Base-by-base conservation (phyloP, 1,140 invertebrate genomes). In the Diorhabda elongata region DNA sequence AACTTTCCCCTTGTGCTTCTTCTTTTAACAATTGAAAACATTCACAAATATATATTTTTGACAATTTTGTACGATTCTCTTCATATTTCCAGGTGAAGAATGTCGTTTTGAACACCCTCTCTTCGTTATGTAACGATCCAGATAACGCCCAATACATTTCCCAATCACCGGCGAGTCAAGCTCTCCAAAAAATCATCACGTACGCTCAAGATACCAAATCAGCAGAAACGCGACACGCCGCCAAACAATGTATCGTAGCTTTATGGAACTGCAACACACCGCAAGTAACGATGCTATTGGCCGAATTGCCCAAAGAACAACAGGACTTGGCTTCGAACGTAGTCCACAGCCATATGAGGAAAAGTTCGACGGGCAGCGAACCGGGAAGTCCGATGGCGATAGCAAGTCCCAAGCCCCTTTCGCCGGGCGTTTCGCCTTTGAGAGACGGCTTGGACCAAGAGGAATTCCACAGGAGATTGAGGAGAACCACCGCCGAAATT, bases 401-500 rank as follows among this genome's bases (percentile, higher is more conserved):
- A 6, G 68, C 66, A 7, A 78, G 75, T 68, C 78, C 77, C 3
- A 78, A 80, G 69, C 64, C 76, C 11, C 58, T 74, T 9, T 85
- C 84, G 11, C 85, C 84, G 43, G 81, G 82, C 58, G 83, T 83
- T 41, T 82, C 82, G n/a, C 81, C 83, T 3, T 78, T 80, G 71
- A 85, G 86, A 71, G 89, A 89, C 62, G 88, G 92, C 76, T 87
- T 89, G 75, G 92, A 91, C 79, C 89, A 92, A 11, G 93, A 96
- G 79, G 95, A 97, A 80, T 90, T 97, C 58, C 90, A 91, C 77
- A 91, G 91, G 78, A 94, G 92, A 68, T 88, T 98, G 64, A 86
- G 92, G 68, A 91, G 92, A 78, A 97, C 95, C 57, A 95, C 95
- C 3, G 93, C 93, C 26, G 95, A 98, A 84, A 98, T 98, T 80